Conservation (phyloP, 2,888 invertebrate species). For the Poecilus cupreus region DNA sequence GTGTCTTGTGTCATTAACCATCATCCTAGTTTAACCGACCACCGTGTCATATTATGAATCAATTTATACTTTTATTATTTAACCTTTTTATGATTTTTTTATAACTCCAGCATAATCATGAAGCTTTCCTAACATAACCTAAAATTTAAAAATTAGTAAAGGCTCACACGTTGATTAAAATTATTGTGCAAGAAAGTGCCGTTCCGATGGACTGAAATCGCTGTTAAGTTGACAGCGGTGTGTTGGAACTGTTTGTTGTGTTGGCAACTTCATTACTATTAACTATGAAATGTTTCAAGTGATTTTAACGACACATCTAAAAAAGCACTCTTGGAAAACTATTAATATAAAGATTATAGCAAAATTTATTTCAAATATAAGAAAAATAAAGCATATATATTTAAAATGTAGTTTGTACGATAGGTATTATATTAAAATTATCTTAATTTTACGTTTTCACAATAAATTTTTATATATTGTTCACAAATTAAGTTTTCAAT, state of each 20-base stretch:
- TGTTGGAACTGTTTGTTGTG: conserved; percentile 51
- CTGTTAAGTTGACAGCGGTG: conserved; percentile 28
- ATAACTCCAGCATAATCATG: conserved; percentile 44
- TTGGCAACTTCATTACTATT: conserved; percentile 36
- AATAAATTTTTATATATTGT: conserved; percentile 42
- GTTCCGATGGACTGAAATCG: conserved; percentile 57
- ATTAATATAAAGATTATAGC: conserved; percentile 53
- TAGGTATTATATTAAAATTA: conserved; percentile 50
- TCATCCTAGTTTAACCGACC: conserved; percentile 4
- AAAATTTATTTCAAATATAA: conserved; percentile 56
- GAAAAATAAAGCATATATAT: conserved; percentile 54
- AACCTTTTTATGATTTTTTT: conserved; percentile 40
- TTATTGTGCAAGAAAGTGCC: conserved; percentile 49
- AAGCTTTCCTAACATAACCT: conserved; percentile 58
- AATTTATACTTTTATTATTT: conserved; percentile 32
- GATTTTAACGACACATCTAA: conserved; percentile 52
- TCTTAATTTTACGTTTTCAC: conserved; percentile 47
- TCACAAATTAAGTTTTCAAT: neutral
- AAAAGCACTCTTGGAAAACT: conserved; percentile 52
- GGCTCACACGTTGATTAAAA: conserved; percentile 45
- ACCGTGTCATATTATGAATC: neutral
- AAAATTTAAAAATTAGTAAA: conserved; percentile 34
- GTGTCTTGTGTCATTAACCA: conserved; percentile 37
- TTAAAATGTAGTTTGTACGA: conserved; percentile 53
- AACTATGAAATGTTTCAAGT: conserved; percentile 30